Conservation (phyloP, 1,140 invertebrate species). For the Lordiphosa mommai region DNA sequence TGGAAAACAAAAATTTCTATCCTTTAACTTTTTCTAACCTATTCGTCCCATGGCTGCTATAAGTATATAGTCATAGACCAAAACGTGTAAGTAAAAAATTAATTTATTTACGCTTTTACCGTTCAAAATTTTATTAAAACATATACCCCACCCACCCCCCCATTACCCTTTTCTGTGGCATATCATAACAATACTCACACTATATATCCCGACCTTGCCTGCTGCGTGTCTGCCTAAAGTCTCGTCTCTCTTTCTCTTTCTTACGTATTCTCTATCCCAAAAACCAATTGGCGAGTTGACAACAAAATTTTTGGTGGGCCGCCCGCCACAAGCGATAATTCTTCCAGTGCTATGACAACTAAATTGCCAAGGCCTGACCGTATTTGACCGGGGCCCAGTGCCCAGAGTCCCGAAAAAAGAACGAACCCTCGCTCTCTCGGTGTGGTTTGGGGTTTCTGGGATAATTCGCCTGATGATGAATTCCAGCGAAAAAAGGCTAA, state of each 20-base stretch:
- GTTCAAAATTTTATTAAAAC: too few species aligned
- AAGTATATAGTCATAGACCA: too few species aligned
- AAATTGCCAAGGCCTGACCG: conserved; percentile 66
- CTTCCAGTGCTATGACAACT: conserved; percentile 74
- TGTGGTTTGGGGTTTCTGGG: conserved; percentile 26
- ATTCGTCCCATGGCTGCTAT: too few species aligned
- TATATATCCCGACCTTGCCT: conserved; percentile 45
- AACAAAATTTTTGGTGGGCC: conserved; percentile 76
- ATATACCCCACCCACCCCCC: background rate
- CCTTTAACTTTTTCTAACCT: too few species aligned
- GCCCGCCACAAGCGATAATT: conserved; percentile 77
- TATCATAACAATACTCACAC: conserved; percentile 64
- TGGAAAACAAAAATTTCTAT: too few species aligned
- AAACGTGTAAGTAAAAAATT: too few species aligned
- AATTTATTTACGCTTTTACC: too few species aligned
- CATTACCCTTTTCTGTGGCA: conserved; percentile 3
- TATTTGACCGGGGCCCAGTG: conserved; percentile 45
- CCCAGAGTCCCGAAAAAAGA: conserved; percentile 25
- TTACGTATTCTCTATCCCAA: background rate
- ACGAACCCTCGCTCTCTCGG: conserved; percentile 23
- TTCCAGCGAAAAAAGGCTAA: conserved; percentile 70
- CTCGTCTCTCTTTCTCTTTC: background rate
- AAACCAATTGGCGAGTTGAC: conserved; percentile 69
- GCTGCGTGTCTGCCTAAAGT: conserved; percentile 18
- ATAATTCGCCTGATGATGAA: conserved; percentile 76